Conservation (phyloP, 2,113 vertebrate genomes). For the Sigmodon hispidus region DNA sequence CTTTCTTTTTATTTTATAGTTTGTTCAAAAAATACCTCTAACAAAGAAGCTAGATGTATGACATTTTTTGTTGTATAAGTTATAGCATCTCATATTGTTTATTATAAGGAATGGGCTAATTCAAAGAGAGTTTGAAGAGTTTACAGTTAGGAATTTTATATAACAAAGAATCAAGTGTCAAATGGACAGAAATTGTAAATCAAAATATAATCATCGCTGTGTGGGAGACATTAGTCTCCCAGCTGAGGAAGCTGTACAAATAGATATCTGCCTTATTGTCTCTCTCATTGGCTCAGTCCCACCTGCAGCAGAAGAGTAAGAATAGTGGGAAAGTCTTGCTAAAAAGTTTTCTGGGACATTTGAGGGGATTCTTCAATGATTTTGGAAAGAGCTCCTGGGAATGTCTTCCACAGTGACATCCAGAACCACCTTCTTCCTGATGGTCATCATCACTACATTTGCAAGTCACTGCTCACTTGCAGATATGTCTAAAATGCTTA, state of each 20-base stretch:
- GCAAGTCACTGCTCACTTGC: neutral
- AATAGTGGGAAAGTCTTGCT: neutral
- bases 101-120: neutral
- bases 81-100: neutral
- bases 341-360: neutral
- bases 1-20: neutral
- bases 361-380: neutral
- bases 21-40: neutral
- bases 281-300: neutral
- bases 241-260: neutral
- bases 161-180: neutral
- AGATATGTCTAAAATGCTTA: neutral
- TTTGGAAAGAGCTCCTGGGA: neutral
- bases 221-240: neutral
- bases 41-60: neutral
- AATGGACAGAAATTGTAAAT: neutral
- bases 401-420: neutral
- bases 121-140: too few relatives aligned
- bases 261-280: neutral
- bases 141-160: neutral
- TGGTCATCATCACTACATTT: neutral
- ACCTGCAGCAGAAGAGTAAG: neutral
- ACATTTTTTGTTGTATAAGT: neutral
- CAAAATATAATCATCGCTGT: fast-evolving
- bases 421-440: too few relatives aligned